These are phyloP conservation scores for Sycon ciliatum DNA, from an alignment of 37 sponge, comb jelly and placozoan genomes.

Conservation along the genomic window DNA sequence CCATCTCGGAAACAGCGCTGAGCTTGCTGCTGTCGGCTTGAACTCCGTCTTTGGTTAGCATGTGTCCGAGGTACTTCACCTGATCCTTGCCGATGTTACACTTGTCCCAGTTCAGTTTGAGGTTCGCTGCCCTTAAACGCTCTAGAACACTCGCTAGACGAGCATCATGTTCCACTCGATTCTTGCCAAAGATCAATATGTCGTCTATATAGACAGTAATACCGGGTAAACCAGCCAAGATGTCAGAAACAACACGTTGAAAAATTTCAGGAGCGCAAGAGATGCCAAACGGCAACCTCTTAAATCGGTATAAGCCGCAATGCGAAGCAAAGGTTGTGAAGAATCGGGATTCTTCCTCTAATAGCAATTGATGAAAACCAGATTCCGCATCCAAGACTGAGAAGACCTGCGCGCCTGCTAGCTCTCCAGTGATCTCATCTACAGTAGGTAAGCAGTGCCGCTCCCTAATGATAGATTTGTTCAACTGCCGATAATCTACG, in stretches of 20 bases:
- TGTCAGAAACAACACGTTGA: neutral
- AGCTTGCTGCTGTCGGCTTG: neutral
- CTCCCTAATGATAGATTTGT: neutral
- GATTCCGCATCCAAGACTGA: neutral
- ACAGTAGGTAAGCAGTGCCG: neutral
- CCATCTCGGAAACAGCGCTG: neutral
- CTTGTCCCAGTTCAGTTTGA: slow-evolving; percentile 9
- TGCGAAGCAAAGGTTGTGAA: neutral
- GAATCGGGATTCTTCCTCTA: neutral
- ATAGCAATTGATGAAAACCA: slow-evolving; percentile 1
- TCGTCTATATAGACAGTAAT: neutral
- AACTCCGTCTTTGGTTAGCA: slow-evolving; percentile 1
- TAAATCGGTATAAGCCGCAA: neutral
- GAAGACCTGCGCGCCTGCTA: slow-evolving; percentile 12
- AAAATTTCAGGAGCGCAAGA: neutral
- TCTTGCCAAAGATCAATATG: slow-evolving; percentile 2
- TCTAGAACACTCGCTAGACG: neutral
- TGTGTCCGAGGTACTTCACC: slow-evolving; percentile 25
- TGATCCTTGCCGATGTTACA: neutral
- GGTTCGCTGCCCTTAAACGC: neutral
- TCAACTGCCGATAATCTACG: slow-evolving; percentile 10
- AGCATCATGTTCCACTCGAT: slow-evolving; percentile 15
- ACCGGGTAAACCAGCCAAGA: too few relatives aligned
- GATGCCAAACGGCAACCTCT: neutral
- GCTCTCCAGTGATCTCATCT: slow-evolving; percentile 5